Conservation (phyloP, 2,113 vertebrate genomes). For the Limnothrissa miodon region DNA sequence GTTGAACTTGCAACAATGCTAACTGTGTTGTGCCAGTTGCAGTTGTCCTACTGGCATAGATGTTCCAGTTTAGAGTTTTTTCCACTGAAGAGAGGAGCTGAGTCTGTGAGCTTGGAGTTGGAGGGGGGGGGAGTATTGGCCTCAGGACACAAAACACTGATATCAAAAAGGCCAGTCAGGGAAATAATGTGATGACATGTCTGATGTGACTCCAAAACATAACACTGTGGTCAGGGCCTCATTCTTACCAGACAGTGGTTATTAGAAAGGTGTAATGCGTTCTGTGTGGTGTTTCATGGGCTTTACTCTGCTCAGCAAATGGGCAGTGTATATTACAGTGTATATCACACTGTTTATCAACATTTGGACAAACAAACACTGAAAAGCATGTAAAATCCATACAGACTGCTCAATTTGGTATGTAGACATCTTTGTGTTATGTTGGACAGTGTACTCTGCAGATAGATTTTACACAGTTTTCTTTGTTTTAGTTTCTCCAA, state of each 20-base stretch:
- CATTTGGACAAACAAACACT: no score
- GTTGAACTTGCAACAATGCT: neutral
- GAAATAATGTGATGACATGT: constrained; percentile 53
- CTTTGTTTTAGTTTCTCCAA: no score
- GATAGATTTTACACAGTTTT: no score
- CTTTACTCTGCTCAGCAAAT: no score
- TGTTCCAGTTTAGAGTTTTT: constrained; percentile 47
- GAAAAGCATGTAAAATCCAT: no score
- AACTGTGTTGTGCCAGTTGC: neutral
- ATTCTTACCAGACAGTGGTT: neutral
- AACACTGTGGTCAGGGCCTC: constrained; percentile 45
- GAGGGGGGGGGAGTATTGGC: constrained; percentile 62
- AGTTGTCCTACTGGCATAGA: neutral
- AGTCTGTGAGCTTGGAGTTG: constrained; percentile 42
- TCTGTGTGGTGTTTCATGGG: neutral
- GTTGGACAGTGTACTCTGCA: no score
- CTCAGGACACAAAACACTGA: constrained; percentile 63
- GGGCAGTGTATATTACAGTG: no score
- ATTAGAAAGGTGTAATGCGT: neutral
- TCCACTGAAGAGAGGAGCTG: constrained; percentile 44
- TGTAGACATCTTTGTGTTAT: neutral
- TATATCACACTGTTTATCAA: no score
- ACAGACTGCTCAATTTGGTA: no score
- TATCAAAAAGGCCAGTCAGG: constrained; percentile 62
- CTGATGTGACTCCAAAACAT: constrained; percentile 34